Conservation (phyloP, 2,797 vertebrate genomes). For the Lepidocolaptes lacrymiger region DNA sequence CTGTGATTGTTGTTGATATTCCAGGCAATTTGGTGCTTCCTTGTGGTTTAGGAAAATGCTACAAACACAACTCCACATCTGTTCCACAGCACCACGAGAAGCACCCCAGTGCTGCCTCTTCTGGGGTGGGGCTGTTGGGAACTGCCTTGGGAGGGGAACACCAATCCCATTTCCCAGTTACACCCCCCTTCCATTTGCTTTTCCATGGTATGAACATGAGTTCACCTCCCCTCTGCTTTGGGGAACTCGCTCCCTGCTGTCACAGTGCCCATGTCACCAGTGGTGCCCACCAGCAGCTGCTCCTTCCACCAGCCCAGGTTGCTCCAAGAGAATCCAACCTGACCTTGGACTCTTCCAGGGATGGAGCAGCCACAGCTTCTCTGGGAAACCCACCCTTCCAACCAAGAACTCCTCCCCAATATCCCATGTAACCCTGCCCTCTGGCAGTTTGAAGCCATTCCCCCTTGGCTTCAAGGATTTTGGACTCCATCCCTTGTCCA, state of each 20-base stretch:
- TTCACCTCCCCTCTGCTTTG: not conserved
- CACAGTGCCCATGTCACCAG: not conserved
- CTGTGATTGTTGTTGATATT: slow-evolving; percentile 47
- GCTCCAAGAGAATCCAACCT: not conserved
- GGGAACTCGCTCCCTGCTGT: not conserved
- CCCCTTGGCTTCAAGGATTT: no score
- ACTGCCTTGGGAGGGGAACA: not conserved
- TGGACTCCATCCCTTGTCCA: not conserved
- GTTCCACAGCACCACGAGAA: not conserved
- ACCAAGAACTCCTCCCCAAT: fast-evolving
- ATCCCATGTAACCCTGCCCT: fast-evolving
- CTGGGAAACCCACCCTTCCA: fast-evolving
- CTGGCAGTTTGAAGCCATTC: not conserved
- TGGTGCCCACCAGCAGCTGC: not conserved
- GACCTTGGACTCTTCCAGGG: not conserved
- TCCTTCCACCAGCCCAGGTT: fast-evolving
- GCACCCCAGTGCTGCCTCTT: not conserved
- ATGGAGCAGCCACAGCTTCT: not conserved
- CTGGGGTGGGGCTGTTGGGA: not conserved
- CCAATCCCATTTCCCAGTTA: no score
- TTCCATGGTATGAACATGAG: not conserved
- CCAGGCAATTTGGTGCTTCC: slow-evolving; percentile 41
- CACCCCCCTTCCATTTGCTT: not conserved
- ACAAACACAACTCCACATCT: slow-evolving; percentile 27
- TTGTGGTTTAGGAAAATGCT: not conserved